A percentile compares a stretch with the other conserved stretches of the same genome.
phyloP scores from a whole-genome alignment of 1,140 invertebrate genomes.

The Drosophila ficusphila region DNA sequence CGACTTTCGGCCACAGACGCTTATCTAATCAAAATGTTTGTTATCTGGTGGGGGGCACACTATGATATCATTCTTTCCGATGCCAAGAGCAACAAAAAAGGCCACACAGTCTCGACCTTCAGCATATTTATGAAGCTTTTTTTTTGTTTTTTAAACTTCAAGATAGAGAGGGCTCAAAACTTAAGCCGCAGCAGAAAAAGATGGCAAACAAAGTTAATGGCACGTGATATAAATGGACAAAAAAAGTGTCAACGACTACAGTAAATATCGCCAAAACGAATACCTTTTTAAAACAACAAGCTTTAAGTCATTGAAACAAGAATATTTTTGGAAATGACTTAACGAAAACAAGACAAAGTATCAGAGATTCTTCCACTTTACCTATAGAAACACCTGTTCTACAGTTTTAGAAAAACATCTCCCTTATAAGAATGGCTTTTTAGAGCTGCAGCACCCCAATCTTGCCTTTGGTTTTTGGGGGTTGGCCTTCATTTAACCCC shows the following conservation, averaged over 20 bases:
- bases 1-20: conserved; percentile 27
- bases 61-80: conserved; percentile 70
- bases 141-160: conserved; percentile 30
- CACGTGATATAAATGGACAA: conserved; percentile 57
- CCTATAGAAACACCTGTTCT: conserved; percentile 43
- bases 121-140: conserved; percentile 67
- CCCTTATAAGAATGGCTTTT: conserved; percentile 5
- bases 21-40: conserved; percentile 71
- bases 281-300: too few species aligned
- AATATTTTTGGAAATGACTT: too few species aligned
- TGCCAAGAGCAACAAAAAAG: conserved; percentile 35
- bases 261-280: neutral
- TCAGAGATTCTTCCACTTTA: neutral
- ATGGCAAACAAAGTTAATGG: conserved; percentile 43
- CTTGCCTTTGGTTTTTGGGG: conserved; percentile 15
- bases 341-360: too few species aligned
- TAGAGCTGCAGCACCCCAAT: conserved; percentile 13
- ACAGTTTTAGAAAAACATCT: conserved; percentile 12
- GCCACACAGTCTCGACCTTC: conserved; percentile 59
- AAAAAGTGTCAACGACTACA: conserved; percentile 12
- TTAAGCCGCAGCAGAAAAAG: conserved; percentile 20
- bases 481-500: conserved; percentile 46
- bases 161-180: conserved; percentile 23
- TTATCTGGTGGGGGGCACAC: conserved; percentile 58
- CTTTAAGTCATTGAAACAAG: too few species aligned